Evolutionary conservation across 1,140 invertebrate genomes (phyloP), one percentile per base, ranked within the genome.

Genomic region (Galendromus occidentalis): DNA sequence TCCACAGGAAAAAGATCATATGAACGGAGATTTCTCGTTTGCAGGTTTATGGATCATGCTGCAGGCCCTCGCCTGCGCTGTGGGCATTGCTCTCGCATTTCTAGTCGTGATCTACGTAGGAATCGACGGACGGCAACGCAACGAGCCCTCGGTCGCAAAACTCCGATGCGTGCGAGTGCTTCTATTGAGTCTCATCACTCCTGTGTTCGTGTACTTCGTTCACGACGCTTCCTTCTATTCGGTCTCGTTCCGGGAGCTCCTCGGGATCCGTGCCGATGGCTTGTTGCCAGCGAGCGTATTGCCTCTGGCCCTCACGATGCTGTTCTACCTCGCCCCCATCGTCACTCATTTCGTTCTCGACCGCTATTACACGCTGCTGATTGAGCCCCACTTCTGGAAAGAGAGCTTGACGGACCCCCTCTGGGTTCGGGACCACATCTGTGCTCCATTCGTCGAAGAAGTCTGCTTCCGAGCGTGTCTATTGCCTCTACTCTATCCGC

Each of bases 351-450:
- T 59, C 22, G 33, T 59, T 22, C 25, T 59, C 22, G 51, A 59
- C 51, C 25, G 51, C 12, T 59, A 59, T 59, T 59, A 59, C 51
- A 59, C 25, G 9, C 25, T 59, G 12, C 14, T 59, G 14, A 33
- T 25, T 9, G 51, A 59, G 20, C 51, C 51, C 1, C 25, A 33
- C 20, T 59, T 59, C 33, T 59, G 51, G 51, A 59, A 29, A 33
- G 51, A 25, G 25, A 59, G 22, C 51, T 25, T 59, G 9, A 59
- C 25, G 14, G 51, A 59, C 20, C 17, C 51, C 25, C 20, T 59
- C 2, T 59, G 51, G 51, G 33, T 59, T 59, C 51, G 51, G 14
- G 51, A 59, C 51, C 51, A 59, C 51, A 25, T 59, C 9, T 59
- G 51, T 25, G 51, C 51, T 25, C 51, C 51, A 17, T 33, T 59